These are phyloP conservation scores for Cliona cf. orientalis DNA, from an alignment of 37 sponge, comb jelly and placozoan genomes.

Conservation along the genomic window DNA sequence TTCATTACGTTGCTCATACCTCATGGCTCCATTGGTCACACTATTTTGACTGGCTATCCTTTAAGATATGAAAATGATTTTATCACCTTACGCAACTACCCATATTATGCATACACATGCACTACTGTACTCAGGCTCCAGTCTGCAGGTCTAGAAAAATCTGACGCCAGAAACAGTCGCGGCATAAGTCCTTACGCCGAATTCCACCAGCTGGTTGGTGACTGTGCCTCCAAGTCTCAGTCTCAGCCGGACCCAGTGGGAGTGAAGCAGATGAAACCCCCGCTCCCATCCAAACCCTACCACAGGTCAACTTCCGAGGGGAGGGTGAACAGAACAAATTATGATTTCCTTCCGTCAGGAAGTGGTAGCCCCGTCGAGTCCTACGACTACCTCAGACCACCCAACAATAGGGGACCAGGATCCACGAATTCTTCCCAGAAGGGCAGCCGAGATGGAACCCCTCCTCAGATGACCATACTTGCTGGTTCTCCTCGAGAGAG, in stretches of 20 bases:
- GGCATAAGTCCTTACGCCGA: conserved; percentile 31
- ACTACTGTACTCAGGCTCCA: too few species aligned
- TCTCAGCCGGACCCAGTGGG: neutral
- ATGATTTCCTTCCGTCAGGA: conserved; percentile 30
- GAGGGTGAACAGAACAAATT: neutral
- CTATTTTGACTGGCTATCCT: too few species aligned
- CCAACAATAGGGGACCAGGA: neutral
- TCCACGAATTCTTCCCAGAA: too few species aligned
- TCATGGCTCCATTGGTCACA: too few species aligned
- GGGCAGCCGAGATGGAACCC: neutral
- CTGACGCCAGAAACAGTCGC: too few species aligned
- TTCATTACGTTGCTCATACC: too few species aligned
- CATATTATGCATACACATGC: too few species aligned
- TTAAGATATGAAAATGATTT: too few species aligned
- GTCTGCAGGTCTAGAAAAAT: too few species aligned
- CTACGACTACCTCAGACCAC: conserved; percentile 9
- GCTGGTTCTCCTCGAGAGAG: neutral
- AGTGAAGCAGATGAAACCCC: neutral
- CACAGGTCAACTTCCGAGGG: conserved; percentile 13
- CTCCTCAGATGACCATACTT: neutral
- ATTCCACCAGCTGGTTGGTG: neutral
- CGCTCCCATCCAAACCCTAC: conserved; percentile 10
- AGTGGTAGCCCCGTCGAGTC: neutral
- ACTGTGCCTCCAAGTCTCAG: neutral
- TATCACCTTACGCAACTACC: too few species aligned